Evolutionary conservation across 1,140 invertebrate species (phyloP).

Genomic region (Lasioglossum albipes): DNA sequence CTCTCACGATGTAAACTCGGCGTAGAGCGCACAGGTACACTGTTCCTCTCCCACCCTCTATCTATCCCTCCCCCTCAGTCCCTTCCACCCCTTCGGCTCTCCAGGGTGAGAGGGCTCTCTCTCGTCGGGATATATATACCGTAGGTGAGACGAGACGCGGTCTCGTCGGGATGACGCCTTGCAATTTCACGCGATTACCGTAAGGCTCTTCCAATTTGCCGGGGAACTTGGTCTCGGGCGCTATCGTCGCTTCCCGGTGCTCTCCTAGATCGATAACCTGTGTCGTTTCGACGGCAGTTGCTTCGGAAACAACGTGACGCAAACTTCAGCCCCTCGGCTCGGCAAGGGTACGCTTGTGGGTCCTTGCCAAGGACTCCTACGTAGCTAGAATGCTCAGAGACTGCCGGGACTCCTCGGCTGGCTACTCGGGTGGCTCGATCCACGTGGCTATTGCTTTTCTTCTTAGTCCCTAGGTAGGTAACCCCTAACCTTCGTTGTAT

Average conservation of each 20-base stretch:
- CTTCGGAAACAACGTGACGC: background rate
- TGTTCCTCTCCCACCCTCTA: background rate
- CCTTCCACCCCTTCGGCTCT: too few species aligned
- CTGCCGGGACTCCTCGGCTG: too few species aligned
- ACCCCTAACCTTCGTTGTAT: too few species aligned
- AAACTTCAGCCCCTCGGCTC: too few species aligned
- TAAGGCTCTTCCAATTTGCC: slow-evolving; percentile 35
- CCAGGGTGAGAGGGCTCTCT: too few species aligned
- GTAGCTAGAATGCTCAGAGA: too few species aligned
- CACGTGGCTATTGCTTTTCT: too few species aligned
- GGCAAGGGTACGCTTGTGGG: too few species aligned
- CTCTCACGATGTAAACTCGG: slow-evolving; percentile 10
- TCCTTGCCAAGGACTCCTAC: too few species aligned
- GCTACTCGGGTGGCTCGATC: too few species aligned
- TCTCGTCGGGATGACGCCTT: slow-evolving; percentile 15
- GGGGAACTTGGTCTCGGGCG: slow-evolving; percentile 7
- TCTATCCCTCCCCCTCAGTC: too few species aligned
- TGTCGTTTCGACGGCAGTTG: slow-evolving; percentile 1
- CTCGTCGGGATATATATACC: background rate
- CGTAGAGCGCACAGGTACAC: slow-evolving; percentile 17
- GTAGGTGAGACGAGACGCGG: slow-evolving; percentile 7
- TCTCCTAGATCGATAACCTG: slow-evolving; percentile 4
- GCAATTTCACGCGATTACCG: slow-evolving; percentile 35
- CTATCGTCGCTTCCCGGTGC: slow-evolving; percentile 9
- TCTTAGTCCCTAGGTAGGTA: too few species aligned